Conservation (phyloP, 2,113 vertebrate genomes). For the Bungarus multicinctus region DNA sequence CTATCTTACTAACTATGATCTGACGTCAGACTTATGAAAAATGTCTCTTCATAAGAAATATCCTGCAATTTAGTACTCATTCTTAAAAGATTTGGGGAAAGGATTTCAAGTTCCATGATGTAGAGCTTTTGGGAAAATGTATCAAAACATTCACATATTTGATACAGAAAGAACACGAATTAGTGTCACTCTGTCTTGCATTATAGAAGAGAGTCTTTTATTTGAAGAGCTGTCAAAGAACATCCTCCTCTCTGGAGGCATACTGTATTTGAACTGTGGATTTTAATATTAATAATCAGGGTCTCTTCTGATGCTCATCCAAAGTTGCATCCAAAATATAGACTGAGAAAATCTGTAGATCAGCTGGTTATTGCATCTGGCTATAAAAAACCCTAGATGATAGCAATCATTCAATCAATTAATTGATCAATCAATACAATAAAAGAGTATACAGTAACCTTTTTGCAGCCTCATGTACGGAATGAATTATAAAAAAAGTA, state of each 20-base stretch:
- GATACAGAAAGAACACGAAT: neutral
- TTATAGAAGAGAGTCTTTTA: neutral
- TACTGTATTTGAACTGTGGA: neutral
- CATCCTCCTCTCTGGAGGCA: neutral
- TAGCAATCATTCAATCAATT: neutral
- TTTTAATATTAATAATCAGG: neutral
- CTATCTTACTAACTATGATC: neutral
- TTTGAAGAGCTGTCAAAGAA: neutral
- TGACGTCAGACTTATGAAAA: neutral
- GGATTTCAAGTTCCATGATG: fast-evolving
- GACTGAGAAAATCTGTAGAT: neutral
- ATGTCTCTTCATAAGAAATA: fast-evolving
- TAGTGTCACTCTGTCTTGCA: neutral
- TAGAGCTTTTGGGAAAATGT: neutral
- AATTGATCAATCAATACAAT: neutral
- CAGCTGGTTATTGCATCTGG: neutral
- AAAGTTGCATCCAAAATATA: neutral
- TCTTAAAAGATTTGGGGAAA: neutral
- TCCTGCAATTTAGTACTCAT: fast-evolving
- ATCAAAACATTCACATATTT: neutral
- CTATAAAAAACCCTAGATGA: neutral
- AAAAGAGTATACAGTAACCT: neutral
- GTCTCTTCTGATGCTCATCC: neutral
- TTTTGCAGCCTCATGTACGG: neutral
- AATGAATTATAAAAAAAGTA: neutral